Base-by-base conservation (phyloP, 1,140 invertebrate species). In the Drosophila parabipectinata region DNA sequence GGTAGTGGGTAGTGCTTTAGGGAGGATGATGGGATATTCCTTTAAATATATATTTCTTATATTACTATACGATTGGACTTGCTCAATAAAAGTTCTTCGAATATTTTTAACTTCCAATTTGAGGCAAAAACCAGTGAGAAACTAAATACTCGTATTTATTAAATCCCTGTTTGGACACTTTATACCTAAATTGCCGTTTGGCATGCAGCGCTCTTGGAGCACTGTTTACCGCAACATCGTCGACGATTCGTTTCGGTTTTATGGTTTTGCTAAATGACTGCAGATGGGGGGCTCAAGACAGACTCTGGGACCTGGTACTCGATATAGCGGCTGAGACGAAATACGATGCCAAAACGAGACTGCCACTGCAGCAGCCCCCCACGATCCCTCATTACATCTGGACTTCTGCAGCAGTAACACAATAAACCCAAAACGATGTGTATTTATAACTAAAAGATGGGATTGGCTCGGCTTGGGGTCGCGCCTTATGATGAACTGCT, bases 121-220 rank as follows among this genome's bases (percentile, higher is more conserved):
- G 24, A 7, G 44, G 18, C 7, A 18, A 18, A 18, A 45, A 26
- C 10, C 18, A 48, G 21, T 12, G 18, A 3, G 8, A 48, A 8
- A 18, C 10, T 14, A 21, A 26, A 48, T 15, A 15, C 10, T 2
- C 37, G 21, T 30, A 50, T 32, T 45, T 47, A 14, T 37, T 12
- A 12, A 24, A 55, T 54, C 68, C 55, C 79, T 76, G 83, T 83
- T 88, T 88, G 79, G 83, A 88, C 83, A 88, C 71, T 88, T 88
- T 88, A 88, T 88, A 79, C 83, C 51, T 77, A 88, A 88, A 83
- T 83, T 88, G 76, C 77, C 77, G 82, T 74, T 81, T 78, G 74
- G 82, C 81, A 85, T 85, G 81, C 83, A 82, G 82, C 67, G 51
- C 63, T 57, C 62, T 79, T 66, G 66, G 58, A 66, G 61, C 51